These are phyloP conservation scores for Acestrorhynchus altus DNA, from an alignment of 2,797 vertebrate genomes.

Conservation along the genomic window DNA sequence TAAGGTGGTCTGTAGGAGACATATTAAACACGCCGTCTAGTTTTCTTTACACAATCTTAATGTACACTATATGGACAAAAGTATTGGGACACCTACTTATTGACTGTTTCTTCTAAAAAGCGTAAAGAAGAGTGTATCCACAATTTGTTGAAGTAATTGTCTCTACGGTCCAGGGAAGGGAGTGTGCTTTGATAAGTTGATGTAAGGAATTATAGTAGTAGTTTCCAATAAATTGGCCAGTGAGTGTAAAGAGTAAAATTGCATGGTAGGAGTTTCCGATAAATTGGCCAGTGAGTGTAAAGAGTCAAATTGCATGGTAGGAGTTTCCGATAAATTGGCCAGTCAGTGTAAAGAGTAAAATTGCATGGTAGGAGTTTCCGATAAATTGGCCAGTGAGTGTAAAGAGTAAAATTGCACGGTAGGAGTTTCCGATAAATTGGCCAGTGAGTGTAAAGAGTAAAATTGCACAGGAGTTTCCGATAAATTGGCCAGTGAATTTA, in stretches of 20 bases:
- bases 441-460: no score
- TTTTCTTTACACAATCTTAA: background rate
- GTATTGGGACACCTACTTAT: no score
- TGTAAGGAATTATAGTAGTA: no score
- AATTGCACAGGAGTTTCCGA: no score
- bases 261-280: background rate
- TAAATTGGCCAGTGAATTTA: no score
- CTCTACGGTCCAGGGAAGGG: no score
- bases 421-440: background rate
- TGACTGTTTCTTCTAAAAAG: no score
- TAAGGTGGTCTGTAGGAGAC: background rate
- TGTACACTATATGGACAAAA: background rate
- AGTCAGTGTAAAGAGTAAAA: background rate
- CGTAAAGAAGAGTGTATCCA: no score
- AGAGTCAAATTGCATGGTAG: background rate
- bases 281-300: background rate
- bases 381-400: background rate
- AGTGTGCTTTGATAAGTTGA: no score
- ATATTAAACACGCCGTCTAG: background rate
- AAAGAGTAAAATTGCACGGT: background rate
- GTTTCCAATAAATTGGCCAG: background rate
- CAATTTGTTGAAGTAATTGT: no score
- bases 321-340: background rate
- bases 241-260: background rate
- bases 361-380: background rate